phyloP scores from a whole-genome alignment of 2,797 vertebrate genomes.

The Cyprinodon diabolis region DNA sequence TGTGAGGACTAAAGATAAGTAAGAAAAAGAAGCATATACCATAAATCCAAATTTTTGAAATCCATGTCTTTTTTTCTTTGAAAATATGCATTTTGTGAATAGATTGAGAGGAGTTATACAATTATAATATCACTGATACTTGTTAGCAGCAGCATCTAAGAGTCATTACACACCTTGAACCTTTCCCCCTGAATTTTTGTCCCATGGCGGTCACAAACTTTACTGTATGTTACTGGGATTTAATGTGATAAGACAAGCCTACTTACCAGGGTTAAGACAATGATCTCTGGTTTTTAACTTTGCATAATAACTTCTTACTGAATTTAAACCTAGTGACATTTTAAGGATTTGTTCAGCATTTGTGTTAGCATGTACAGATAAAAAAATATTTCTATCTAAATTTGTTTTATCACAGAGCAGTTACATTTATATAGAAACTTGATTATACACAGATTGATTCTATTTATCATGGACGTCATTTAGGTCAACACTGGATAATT shows the following conservation, averaged over 20 bases:
- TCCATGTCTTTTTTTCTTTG: background rate
- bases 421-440: background rate
- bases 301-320: background rate
- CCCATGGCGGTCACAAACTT: background rate
- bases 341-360: background rate
- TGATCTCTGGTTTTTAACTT: background rate
- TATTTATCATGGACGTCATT: background rate
- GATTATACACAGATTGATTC: background rate
- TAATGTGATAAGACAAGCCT: background rate
- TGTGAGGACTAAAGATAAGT: conserved; percentile 65
- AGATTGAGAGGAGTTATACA: too few species aligned
- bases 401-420: background rate
- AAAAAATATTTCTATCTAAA: background rate
- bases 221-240: background rate
- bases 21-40: background rate
- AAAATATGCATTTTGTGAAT: background rate
- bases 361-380: background rate
- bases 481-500: too few species aligned
- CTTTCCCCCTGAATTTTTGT: background rate
- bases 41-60: background rate
- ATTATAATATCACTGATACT: too few species aligned
- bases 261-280: background rate
- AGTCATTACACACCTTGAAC: background rate
- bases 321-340: background rate
- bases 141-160: background rate